Evolutionary conservation across 2,113 vertebrate species (phyloP).

Genomic region (Lichenostomus cassidix): DNA sequence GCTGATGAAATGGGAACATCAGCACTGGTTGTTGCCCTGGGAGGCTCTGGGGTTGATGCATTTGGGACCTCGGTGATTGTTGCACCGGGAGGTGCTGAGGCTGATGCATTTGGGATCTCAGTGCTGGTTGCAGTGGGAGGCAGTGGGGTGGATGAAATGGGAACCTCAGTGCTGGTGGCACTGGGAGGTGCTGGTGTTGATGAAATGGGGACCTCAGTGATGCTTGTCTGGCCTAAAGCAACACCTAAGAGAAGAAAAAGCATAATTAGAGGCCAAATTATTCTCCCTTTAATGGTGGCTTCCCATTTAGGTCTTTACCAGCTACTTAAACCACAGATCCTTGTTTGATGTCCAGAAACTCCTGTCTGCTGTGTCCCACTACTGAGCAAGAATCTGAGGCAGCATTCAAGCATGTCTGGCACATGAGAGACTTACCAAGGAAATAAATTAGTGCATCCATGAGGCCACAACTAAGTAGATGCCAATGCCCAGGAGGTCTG

Average conservation of each 20-base stretch:
- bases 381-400: neutral
- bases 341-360: neutral
- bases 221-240: slow-evolving; percentile 32
- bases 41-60: neutral
- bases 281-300: neutral
- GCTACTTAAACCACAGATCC: neutral
- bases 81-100: neutral
- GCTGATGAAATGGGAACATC: neutral
- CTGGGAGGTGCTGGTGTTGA: neutral
- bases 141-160: neutral
- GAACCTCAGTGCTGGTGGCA: too few species aligned
- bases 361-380: neutral
- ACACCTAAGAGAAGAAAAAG: slow-evolving; percentile 19
- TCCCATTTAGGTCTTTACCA: neutral
- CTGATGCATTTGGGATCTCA: accelerated
- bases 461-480: neutral
- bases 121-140: neutral
- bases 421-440: neutral
- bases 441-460: neutral
- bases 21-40: neutral
- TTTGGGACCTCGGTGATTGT: neutral
- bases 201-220: neutral
- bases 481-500: neutral
- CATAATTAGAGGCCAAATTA: neutral
- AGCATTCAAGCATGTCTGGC: neutral